Conservation (phyloP, 2,797 vertebrate genomes). For the Acomys russatus region DNA sequence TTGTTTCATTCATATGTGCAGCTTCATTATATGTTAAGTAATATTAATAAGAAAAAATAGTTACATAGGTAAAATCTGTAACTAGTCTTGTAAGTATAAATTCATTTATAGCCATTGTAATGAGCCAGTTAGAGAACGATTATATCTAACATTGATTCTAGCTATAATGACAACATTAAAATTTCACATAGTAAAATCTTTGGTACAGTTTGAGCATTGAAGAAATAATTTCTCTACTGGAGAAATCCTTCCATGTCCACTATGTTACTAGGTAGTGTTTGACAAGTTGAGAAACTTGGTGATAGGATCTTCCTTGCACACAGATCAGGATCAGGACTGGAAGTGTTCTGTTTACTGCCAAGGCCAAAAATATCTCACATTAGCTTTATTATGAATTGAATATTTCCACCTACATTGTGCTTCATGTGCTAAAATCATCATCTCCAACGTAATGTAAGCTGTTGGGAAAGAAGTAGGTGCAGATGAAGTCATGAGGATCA, state of each 20-base stretch:
- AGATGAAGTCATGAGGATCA: not conserved
- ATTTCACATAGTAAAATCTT: not conserved
- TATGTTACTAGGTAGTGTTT: not conserved
- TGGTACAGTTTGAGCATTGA: not conserved
- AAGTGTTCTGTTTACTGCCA: not conserved
- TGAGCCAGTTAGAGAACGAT: constrained; percentile 9
- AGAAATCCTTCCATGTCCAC: not conserved
- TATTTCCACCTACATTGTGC: too few species aligned
- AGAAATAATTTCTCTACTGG: not conserved
- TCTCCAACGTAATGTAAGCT: rapidly evolving
- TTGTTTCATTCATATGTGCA: not conserved
- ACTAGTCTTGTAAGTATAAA: constrained; percentile 46
- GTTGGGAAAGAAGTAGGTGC: not conserved
- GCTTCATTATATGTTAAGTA: not conserved
- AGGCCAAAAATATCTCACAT: not conserved
- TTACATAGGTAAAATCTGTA: constrained; percentile 16
- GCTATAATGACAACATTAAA: not conserved
- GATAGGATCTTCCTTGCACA: not conserved
- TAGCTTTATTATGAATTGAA: not conserved
- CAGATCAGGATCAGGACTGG: not conserved
- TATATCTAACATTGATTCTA: constrained; percentile 13
- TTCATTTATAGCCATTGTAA: constrained; percentile 21
- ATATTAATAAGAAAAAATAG: constrained; percentile 35
- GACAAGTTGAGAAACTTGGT: not conserved
- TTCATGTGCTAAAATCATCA: not conserved